Conservation (phyloP, 2,797 vertebrate genomes). For the Poeciliopsis gracilis region DNA sequence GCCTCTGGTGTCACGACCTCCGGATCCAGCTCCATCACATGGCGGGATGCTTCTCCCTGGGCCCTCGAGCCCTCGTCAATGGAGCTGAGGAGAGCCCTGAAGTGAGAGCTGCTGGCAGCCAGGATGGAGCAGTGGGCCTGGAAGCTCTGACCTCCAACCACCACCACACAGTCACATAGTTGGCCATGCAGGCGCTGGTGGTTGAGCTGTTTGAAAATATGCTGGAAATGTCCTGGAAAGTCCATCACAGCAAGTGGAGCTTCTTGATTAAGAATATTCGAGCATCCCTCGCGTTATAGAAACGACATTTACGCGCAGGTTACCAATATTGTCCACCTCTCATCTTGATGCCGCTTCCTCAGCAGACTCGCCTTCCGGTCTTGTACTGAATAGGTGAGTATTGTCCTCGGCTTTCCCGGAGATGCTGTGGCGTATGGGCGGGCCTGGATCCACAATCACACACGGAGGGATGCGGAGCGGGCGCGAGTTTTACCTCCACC, state of each 20-base stretch:
- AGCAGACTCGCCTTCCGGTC: conserved; percentile 14
- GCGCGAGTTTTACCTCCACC: conserved; percentile 7
- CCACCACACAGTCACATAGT: conserved; percentile 94
- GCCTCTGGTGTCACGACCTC: conserved; percentile 95
- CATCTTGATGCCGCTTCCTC: neutral
- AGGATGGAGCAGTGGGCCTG: conserved; percentile 93
- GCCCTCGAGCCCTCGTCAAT: conserved; percentile 34
- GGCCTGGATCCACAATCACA: conserved; percentile 38
- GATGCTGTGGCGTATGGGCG: conserved; percentile 64
- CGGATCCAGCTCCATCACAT: conserved; percentile 70
- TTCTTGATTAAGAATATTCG: neutral
- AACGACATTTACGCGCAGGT: neutral
- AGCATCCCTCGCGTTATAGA: neutral
- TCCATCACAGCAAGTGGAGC: conserved; percentile 81
- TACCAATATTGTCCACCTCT: neutral
- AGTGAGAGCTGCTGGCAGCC: conserved; percentile 96
- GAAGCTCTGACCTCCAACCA: conserved; percentile 92
- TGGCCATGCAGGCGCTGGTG: conserved; percentile 94
- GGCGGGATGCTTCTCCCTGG: conserved; percentile 27
- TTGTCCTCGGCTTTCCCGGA: conserved; percentile 22
- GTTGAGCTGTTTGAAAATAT: conserved; percentile 96
- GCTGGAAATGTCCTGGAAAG: conserved; percentile 95
- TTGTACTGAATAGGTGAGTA: neutral
- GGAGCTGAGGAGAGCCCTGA: conserved; percentile 91
- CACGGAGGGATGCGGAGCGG: conserved; percentile 43